A percentile compares a stretch with the other conserved stretches of the same genome.
Evolutionary conservation across 2,888 invertebrate genomes (phyloP).

Genomic region (Tiphia femorata): DNA sequence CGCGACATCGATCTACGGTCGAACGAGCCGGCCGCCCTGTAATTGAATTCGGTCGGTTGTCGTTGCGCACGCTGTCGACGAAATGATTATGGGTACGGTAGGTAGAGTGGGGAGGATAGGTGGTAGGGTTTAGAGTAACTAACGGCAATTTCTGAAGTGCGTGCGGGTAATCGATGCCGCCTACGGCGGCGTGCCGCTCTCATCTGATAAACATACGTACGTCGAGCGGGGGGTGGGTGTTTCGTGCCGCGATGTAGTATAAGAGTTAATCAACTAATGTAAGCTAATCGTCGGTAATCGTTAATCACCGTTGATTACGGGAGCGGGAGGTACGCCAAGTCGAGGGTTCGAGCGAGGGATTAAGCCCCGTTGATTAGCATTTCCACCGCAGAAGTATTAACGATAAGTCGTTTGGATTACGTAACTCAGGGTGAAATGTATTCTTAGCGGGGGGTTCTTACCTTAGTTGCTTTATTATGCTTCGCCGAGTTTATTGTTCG

Average conservation of each 20-base stretch:
- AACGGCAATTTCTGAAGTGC: constrained; percentile 24
- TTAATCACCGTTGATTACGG: constrained; percentile 43
- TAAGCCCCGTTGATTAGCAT: constrained; percentile 33
- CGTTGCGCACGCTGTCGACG: too few relatives aligned
- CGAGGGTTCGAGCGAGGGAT: constrained; percentile 27
- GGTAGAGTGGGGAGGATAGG: too few relatives aligned
- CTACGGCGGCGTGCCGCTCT: constrained; percentile 29
- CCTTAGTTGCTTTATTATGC: too few relatives aligned
- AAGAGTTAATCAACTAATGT: constrained; percentile 44
- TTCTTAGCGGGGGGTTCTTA: too few relatives aligned
- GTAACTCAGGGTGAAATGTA: too few relatives aligned
- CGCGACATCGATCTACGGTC: too few relatives aligned
- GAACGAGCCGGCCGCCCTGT: too few relatives aligned
- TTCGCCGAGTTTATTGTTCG: too few relatives aligned
- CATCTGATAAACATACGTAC: constrained; percentile 34
- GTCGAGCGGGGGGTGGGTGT: too few relatives aligned
- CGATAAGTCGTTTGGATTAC: constrained; percentile 17
- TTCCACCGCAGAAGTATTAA: constrained; percentile 17
- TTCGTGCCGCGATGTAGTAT: constrained; percentile 14
- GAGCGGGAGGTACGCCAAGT: constrained; percentile 33
- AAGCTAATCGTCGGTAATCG: constrained; percentile 41
- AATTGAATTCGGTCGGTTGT: too few relatives aligned
- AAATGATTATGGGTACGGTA: too few relatives aligned
- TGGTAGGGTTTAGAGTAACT: constrained; percentile 25
- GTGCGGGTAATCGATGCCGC: constrained; percentile 31